Evolutionary conservation across 2,113 vertebrate genomes (phyloP).

Genomic region (Nymphicus hollandicus): DNA sequence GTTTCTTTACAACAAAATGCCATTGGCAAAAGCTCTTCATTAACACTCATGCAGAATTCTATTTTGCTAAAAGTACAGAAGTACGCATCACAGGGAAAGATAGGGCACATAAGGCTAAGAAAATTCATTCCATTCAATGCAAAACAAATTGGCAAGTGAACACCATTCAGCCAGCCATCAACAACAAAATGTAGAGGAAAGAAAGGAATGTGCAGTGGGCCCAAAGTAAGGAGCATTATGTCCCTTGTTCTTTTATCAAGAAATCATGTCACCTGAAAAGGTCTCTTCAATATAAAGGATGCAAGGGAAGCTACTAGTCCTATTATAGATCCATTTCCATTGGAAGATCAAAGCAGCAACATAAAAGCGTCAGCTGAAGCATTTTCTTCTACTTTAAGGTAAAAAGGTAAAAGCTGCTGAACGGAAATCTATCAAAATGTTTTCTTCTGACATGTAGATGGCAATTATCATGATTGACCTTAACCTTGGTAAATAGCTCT

Average conservation of each 20-base stretch:
- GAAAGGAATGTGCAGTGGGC: not conserved
- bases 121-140: not conserved
- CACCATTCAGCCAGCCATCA: not conserved
- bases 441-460: not conserved
- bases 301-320: not conserved
- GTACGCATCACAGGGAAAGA: not conserved
- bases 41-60: not conserved
- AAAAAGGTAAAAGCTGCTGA: not conserved
- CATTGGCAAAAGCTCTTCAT: not conserved
- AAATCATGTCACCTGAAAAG: not conserved
- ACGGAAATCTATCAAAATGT: not conserved
- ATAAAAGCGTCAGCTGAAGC: not conserved
- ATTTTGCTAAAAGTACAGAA: not conserved
- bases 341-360: constrained; percentile 23
- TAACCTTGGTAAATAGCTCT: not conserved
- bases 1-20: not conserved
- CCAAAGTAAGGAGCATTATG: not conserved
- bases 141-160: not conserved
- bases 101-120: not conserved
- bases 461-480: not conserved
- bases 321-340: not conserved
- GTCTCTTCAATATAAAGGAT: not conserved
- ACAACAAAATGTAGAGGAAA: not conserved
- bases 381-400: not conserved
- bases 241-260: not conserved